A percentile compares a stretch with the other conserved stretches of the same genome.
phyloP scores from a whole-genome alignment of 2,888 invertebrate genomes.

The Dryocosmus kuriphilus region DNA sequence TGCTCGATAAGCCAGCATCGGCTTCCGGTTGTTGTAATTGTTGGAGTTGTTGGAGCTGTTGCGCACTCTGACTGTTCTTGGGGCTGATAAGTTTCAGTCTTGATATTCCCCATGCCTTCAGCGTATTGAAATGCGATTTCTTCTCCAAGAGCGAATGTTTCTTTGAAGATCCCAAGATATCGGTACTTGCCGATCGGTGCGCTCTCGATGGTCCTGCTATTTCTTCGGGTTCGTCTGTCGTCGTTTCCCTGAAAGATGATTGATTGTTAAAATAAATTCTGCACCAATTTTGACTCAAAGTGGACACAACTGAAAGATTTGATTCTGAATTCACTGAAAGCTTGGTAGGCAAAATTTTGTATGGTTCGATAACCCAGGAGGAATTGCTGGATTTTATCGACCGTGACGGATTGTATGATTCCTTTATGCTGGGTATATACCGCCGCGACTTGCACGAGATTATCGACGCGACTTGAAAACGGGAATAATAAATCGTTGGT shows the following conservation, averaged over 20 bases:
- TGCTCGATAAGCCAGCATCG: constrained; percentile 50
- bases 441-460: constrained; percentile 45
- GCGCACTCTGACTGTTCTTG: constrained; percentile 65
- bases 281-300: not conserved
- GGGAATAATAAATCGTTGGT: constrained; percentile 72
- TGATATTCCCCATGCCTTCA: constrained; percentile 92
- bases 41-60: constrained; percentile 55
- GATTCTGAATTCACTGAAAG: not conserved
- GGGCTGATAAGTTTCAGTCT: constrained; percentile 86
- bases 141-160: constrained; percentile 84
- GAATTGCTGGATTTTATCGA: constrained; percentile 55
- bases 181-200: constrained; percentile 81
- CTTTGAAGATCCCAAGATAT: constrained; percentile 82
- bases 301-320: not conserved
- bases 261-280: not conserved
- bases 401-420: constrained; percentile 51
- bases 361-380: constrained; percentile 56
- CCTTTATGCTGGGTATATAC: constrained; percentile 43
- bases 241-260: constrained; percentile 65
- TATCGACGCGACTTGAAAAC: constrained; percentile 45
- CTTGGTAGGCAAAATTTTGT: constrained; percentile 54
- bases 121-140: constrained; percentile 87
- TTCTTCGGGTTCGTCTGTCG: constrained; percentile 68
- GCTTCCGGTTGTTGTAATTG: constrained; percentile 49
- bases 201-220: constrained; percentile 64